phyloP scores from a whole-genome alignment of 2,888 invertebrate species.

The Melanchra persicariae region DNA sequence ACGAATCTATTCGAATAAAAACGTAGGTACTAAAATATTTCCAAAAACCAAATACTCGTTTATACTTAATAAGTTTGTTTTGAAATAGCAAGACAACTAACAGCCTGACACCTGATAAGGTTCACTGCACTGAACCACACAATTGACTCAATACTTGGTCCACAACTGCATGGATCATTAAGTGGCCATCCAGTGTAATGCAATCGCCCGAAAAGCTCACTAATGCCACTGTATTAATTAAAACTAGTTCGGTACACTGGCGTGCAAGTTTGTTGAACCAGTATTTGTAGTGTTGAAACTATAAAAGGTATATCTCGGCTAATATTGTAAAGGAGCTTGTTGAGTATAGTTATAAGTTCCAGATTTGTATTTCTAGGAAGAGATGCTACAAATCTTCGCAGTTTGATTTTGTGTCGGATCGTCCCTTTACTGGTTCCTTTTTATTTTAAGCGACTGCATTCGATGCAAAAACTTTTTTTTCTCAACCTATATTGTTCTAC shows the following conservation, averaged over 20 bases:
- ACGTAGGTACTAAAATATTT: too few species aligned
- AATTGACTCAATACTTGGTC: conserved; percentile 53
- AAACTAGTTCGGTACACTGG: conserved; percentile 64
- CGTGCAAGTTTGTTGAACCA: conserved; percentile 51
- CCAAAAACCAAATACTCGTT: background rate
- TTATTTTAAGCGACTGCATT: background rate
- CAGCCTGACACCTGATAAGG: conserved; percentile 23
- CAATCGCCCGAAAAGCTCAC: conserved; percentile 71
- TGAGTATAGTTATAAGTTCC: conserved; percentile 1
- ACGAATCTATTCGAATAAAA: too few species aligned
- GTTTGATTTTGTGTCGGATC: conserved; percentile 5
- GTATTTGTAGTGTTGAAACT: conserved; percentile 29
- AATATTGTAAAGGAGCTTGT: conserved; percentile 20
- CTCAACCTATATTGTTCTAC: too few species aligned
- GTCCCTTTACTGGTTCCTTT: background rate
- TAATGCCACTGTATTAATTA: conserved; percentile 71
- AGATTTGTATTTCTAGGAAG: conserved; percentile 9
- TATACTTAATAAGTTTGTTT: background rate
- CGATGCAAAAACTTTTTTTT: background rate
- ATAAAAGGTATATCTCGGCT: conserved; percentile 24
- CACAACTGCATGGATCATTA: conserved; percentile 67
- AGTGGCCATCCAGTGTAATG: conserved; percentile 65
- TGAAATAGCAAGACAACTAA: background rate
- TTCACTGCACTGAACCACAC: conserved; percentile 46
- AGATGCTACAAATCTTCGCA: background rate